Percentiles rank a stretch among this genome's conserved stretches.
These are phyloP conservation scores for Argyrosomus regius DNA, from an alignment of 2,797 vertebrate species.

Conservation along the genomic window DNA sequence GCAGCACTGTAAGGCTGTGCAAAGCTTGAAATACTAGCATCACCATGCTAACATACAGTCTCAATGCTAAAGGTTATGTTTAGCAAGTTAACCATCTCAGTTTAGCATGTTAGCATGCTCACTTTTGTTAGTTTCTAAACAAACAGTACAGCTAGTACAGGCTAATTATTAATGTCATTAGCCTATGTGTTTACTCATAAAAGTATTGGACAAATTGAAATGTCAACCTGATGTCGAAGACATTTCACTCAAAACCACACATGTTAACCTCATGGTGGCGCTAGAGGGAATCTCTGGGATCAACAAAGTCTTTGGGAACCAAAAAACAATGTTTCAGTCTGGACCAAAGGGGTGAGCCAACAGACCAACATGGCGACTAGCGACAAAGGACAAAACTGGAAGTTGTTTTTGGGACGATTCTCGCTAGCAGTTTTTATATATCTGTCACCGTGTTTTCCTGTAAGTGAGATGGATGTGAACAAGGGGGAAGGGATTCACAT, in stretches of 20 bases:
- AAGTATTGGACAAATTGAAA: too few relatives aligned
- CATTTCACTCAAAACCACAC: too few relatives aligned
- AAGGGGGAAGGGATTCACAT: conserved; percentile 65
- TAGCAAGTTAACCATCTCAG: background rate
- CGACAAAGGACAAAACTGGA: background rate
- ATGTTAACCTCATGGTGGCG: too few relatives aligned
- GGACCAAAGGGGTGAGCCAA: background rate
- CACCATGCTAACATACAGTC: background rate
- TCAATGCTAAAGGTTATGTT: background rate
- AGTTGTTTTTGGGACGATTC: conserved; percentile 26
- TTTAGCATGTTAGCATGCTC: background rate
- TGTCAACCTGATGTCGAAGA: too few relatives aligned
- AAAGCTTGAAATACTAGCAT: background rate
- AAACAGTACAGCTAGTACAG: too few relatives aligned
- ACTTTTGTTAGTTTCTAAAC: too few relatives aligned
- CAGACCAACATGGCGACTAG: accelerated
- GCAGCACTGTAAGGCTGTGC: background rate
- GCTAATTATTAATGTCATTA: too few relatives aligned
- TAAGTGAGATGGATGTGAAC: conserved; percentile 64
- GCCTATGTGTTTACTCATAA: too few relatives aligned
- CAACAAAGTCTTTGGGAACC: background rate
- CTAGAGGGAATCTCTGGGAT: background rate
- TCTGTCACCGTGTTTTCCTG: conserved; percentile 54
- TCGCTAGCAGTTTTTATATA: conserved; percentile 45
- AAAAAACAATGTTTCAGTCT: background rate